Evolutionary conservation across 2,797 vertebrate species (phyloP), one percentile per base, ranked within the genome.

Genomic region (Periophthalmus magnuspinnatus): DNA sequence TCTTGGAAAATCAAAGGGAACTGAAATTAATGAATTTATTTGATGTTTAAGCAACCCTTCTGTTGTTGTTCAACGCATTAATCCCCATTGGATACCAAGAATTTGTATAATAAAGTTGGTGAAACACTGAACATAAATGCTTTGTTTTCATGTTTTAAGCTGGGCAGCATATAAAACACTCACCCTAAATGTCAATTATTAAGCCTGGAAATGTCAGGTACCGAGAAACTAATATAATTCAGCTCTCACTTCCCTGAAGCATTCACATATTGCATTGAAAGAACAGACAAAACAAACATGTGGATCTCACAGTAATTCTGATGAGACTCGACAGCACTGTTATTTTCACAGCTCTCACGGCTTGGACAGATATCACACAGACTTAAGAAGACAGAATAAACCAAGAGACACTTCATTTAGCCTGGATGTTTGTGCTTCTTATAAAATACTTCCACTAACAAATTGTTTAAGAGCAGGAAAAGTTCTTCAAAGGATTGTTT

Each of bases 71-170:
- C 63, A 85, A 85, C 82, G 77, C 87, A 91, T 90, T 79, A 80
- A 85, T 80, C 84, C 45, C 88, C 89, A 90, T 92, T 89, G 87
- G 82, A 90, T 91, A 90, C 86, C 84, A 84, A 87, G 78, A 87
- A 91, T 93, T 94, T 94, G 93, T 93, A 93, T 88, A 94, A 93
- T 94, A 94, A 94, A 93, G 90, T 93, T 90, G 89, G 84, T 93
- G 90, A 86, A 90, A 85, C 91, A 88, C 63, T 32, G 28, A 65
- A 50, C 11, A 33, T 32, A 50, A 28, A 32, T 65, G 16, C 28
- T 33, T 62, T 10, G 47, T 65, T 65, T 50, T 48, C 5, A 16
- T 17, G 36, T 60, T 34, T 48, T 19, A 32, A 32, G 24, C 28
- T 28, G 28, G 28, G 28, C 52, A 55, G 19, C 48, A 19, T 45